A percentile compares a stretch with the other conserved stretches of the same genome.
phyloP scores from a whole-genome alignment of 2,888 invertebrate species.

The Lepidochitona cinerea region DNA sequence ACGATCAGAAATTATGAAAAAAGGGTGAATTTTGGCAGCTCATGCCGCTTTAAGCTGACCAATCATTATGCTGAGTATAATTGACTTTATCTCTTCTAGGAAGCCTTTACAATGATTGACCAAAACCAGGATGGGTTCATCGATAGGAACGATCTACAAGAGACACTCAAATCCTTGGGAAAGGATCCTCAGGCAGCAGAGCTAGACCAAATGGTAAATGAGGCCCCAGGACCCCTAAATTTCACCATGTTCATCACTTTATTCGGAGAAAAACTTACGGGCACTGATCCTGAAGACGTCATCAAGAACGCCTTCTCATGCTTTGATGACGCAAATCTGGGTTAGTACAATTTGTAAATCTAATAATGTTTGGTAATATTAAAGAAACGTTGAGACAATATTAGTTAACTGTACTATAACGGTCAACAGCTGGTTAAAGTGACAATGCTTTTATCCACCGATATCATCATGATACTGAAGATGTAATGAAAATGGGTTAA shows the following conservation, averaged over 20 bases:
- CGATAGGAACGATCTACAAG: slow-evolving; percentile 66
- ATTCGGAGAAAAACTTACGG: slow-evolving; percentile 69
- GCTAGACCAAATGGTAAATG: slow-evolving; percentile 65
- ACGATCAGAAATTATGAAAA: no score
- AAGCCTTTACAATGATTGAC: slow-evolving; percentile 70
- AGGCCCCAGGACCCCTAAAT: slow-evolving; percentile 69
- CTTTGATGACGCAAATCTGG: slow-evolving; percentile 59
- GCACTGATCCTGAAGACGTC: slow-evolving; percentile 69
- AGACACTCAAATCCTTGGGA: slow-evolving; percentile 66
- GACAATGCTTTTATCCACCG: no score
- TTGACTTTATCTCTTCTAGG: slow-evolving; percentile 44
- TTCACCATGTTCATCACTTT: slow-evolving; percentile 70
- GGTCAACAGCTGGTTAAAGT: no score
- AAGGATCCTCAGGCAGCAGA: slow-evolving; percentile 66
- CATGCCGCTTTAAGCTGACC: no score
- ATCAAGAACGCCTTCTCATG: slow-evolving; percentile 68
- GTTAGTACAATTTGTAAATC: slow-evolving; percentile 22
- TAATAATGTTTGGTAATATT: no score
- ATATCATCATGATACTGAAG: no score
- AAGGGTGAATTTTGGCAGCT: no score
- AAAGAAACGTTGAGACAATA: no score
- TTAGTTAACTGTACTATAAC: no score
- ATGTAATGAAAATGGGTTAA: no score
- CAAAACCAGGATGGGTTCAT: slow-evolving; percentile 69
- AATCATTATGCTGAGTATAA: no score